phyloP scores from a whole-genome alignment of 2,113 vertebrate species.

The Bos javanicus region DNA sequence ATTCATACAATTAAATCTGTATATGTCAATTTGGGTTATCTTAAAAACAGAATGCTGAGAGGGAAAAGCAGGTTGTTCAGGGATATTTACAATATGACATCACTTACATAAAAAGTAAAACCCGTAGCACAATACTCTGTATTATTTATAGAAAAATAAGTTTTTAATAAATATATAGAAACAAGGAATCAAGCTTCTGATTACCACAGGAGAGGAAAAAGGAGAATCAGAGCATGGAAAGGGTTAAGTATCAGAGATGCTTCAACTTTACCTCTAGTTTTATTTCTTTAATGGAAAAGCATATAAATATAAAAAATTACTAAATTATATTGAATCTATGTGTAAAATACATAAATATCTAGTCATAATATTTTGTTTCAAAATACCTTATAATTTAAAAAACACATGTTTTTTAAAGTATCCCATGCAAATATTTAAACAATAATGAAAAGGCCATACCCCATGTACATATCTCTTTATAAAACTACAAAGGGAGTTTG shows the following conservation, averaged over 20 bases:
- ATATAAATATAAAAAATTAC: background rate
- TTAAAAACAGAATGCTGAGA: background rate
- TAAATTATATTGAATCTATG: background rate
- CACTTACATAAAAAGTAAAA: background rate
- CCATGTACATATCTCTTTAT: background rate
- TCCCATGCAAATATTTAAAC: background rate
- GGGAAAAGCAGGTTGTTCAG: background rate
- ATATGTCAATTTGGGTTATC: background rate
- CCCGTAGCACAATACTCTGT: background rate
- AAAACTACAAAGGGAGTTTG: background rate
- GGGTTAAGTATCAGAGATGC: background rate
- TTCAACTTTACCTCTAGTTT: background rate
- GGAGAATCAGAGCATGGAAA: background rate
- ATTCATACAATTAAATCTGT: background rate
- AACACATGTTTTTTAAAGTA: background rate
- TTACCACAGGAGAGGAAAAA: background rate
- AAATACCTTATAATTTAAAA: conserved; percentile 12
- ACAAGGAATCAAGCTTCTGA: background rate
- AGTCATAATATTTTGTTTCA: background rate
- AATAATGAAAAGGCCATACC: background rate
- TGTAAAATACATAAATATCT: background rate
- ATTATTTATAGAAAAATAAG: background rate
- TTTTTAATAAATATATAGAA: conserved; percentile 20
- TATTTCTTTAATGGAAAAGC: conserved; percentile 29
- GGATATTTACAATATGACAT: background rate